Evolutionary conservation across 2,888 invertebrate species (phyloP).

Genomic region (Andricus quercusramuli): DNA sequence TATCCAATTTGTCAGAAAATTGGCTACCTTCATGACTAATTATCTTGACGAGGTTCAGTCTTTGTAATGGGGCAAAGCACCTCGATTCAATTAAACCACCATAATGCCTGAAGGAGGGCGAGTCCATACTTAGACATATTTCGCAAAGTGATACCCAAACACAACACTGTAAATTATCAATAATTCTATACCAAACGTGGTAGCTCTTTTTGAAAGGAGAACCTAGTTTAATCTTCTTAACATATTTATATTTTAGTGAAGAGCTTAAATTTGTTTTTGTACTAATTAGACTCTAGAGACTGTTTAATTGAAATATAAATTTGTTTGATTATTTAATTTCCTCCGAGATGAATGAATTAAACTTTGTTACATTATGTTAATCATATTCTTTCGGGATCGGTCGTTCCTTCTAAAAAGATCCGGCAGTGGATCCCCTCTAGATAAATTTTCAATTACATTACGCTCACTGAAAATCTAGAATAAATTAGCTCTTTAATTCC

Average conservation of each 20-base stretch:
- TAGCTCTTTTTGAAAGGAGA: not conserved
- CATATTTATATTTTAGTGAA: not conserved
- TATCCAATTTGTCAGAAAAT: not conserved
- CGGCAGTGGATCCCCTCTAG: not conserved
- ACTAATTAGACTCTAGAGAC: not conserved
- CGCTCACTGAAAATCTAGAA: not conserved
- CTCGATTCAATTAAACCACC: slow-evolving; percentile 7
- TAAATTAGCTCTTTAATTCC: not conserved
- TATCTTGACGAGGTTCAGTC: not conserved
- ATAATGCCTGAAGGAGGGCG: slow-evolving; percentile 19
- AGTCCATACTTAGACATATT: not conserved
- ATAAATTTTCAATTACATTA: slow-evolving; percentile 13
- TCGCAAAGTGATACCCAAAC: not conserved
- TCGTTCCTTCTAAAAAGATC: not conserved
- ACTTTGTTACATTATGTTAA: not conserved
- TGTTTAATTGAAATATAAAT: not conserved
- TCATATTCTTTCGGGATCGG: not conserved
- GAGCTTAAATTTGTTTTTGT: not conserved
- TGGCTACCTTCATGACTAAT: slow-evolving; percentile 11
- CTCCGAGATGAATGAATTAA: not conserved
- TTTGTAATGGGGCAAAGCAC: slow-evolving; percentile 18
- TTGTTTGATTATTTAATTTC: not conserved
- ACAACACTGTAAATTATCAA: not conserved
- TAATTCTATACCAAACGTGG: not conserved
- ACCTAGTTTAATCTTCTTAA: not conserved